Conservation (phyloP, 2,888 invertebrate genomes). For the Stenoptilia bipunctidactyla region DNA sequence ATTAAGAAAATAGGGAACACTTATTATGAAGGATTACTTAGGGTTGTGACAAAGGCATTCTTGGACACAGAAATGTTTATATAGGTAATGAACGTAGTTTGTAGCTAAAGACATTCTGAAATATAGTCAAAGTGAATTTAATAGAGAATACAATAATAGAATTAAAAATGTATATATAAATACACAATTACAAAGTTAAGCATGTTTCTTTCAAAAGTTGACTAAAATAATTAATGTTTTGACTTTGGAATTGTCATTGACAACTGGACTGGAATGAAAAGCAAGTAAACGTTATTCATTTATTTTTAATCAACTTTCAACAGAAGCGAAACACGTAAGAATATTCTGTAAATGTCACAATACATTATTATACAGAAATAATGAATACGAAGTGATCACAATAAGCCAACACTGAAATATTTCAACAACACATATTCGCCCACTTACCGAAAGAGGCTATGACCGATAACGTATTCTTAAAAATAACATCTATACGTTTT, state of each 20-base stretch:
- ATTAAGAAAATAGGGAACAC: too few species aligned
- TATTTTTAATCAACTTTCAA: not conserved
- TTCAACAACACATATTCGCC: constrained; percentile 42
- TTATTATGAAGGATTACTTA: too few species aligned
- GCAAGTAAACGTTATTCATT: too few species aligned
- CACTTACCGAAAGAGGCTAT: constrained; percentile 46
- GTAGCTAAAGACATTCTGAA: too few species aligned
- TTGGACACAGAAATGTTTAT: constrained; percentile 25
- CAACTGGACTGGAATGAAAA: too few species aligned
- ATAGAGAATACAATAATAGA: constrained; percentile 18
- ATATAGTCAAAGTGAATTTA: too few species aligned
- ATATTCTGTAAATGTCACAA: constrained; percentile 26
- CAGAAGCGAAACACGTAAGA: not conserved
- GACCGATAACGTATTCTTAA: constrained; percentile 35
- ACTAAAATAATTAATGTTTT: too few species aligned
- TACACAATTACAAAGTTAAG: too few species aligned
- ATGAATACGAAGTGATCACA: constrained; percentile 46
- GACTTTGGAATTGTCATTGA: too few species aligned
- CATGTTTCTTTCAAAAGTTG: too few species aligned
- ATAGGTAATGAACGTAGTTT: constrained; percentile 1
- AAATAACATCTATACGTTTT: constrained; percentile 36
- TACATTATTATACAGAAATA: constrained; percentile 33
- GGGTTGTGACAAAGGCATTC: constrained; percentile 41
- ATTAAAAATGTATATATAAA: too few species aligned
- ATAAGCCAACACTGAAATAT: constrained; percentile 45